phyloP scores from a whole-genome alignment of 2,888 invertebrate genomes.

The Eupithecia tripunctaria region DNA sequence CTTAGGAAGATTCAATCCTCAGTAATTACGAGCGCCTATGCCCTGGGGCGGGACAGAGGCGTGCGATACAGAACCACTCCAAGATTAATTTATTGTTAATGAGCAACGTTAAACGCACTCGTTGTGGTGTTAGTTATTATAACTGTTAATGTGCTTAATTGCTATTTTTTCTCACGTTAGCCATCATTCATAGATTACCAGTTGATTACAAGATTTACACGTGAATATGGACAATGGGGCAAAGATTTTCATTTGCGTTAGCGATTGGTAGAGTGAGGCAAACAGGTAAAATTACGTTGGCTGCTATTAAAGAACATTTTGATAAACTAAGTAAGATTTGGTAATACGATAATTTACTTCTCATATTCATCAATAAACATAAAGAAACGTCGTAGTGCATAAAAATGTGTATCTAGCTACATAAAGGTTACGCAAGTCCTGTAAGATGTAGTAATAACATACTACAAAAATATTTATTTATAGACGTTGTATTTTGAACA shows the following conservation, averaged over 20 bases:
- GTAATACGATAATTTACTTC: background rate
- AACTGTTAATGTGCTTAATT: constrained; percentile 43
- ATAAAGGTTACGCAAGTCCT: background rate
- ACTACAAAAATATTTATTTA: too few species aligned
- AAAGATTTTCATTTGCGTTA: background rate
- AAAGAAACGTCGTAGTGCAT: background rate
- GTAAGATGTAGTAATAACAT: background rate
- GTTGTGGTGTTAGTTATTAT: constrained; percentile 46
- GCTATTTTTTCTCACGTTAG: constrained; percentile 37
- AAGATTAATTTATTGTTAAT: constrained; percentile 78
- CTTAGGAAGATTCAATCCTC: constrained; percentile 13
- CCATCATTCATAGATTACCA: constrained; percentile 17
- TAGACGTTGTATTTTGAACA: too few species aligned
- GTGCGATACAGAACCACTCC: constrained; percentile 41
- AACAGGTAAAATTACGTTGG: background rate
- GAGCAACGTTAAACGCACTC: constrained; percentile 62
- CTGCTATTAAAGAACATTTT: background rate
- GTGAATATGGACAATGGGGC: constrained; percentile 10
- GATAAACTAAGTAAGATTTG: background rate
- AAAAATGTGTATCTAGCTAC: background rate
- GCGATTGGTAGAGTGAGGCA: background rate
- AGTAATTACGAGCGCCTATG: constrained; percentile 28
- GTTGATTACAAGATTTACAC: constrained; percentile 2
- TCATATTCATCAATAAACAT: background rate
- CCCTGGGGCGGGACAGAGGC: constrained; percentile 45